Evolutionary conservation across 2,888 invertebrate species (phyloP), one percentile per base, ranked within the genome.

Genomic region (Clunio marinus): DNA sequence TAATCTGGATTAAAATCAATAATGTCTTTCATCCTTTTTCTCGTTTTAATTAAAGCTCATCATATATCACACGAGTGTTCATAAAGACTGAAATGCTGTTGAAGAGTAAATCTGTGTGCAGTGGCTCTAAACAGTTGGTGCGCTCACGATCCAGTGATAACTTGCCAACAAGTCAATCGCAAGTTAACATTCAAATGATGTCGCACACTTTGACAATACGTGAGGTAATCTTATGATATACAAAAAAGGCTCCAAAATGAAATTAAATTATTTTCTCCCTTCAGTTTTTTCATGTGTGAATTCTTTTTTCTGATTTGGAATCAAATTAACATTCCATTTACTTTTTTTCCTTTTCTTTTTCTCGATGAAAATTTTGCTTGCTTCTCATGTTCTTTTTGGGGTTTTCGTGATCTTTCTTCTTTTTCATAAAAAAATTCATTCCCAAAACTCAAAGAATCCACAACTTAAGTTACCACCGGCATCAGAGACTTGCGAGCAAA

Each of bases 101-200:
- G 73, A 93, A 92, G 80, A 94, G 93, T 77, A 88, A 88, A 77
- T 87, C 86, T 74, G 88, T 89, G 75, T 84, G 91, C 75, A 86
- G 86, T 72, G 88, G 90, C 68, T 84, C 86, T 70, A 85, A 88
- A 74, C 87, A 89, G 74, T 82, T 93, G 76, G 86, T 88, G 69
- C 83, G 91, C 75, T 93, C 93, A 72, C 84, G 92, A 74, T 93
- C 93, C 58, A 91, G 89, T 70, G 93, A 94, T 81, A 93, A 93
- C 81, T 82, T 93, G 74, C 93, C 93, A 73, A 91, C 91, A 76
- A 92, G 92, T 81, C 93, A 93, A 80, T 92, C 92, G 71, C 93
- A 93, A 82, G 89, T 91, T 82, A 93, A 93, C 83, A 92, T 94
- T 73, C 93, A 93, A 81, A 93, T 93, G 92, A 91, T 93, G 86